A percentile compares a stretch with the other conserved stretches of the same genome.
These are phyloP conservation scores for Caenorhabditis imperialis DNA, from an alignment of 2,888 invertebrate species.

Conservation along the genomic window DNA sequence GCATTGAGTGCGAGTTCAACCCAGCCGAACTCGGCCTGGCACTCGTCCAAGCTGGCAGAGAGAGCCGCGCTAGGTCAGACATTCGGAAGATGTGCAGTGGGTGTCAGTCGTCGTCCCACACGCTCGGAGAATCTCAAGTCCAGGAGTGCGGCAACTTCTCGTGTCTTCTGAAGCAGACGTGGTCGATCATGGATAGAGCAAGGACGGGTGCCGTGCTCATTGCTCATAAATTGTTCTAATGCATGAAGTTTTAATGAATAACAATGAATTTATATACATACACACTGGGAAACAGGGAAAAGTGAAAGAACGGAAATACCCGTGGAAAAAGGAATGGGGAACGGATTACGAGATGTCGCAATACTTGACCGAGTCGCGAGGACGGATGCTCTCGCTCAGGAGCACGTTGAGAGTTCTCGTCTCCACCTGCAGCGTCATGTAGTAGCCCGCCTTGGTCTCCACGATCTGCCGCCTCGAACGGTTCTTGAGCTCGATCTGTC, in stretches of 20 bases:
- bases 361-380: constrained; percentile 69
- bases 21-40: constrained; percentile 28
- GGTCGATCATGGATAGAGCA: constrained; percentile 28
- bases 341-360: constrained; percentile 68
- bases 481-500: constrained; percentile 55
- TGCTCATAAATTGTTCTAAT: constrained; percentile 20
- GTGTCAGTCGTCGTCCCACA: constrained; percentile 29
- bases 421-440: constrained; percentile 70
- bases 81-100: constrained; percentile 28
- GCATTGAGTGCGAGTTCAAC: constrained; percentile 34
- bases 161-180: constrained; percentile 44
- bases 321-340: neutral
- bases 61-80: constrained; percentile 19
- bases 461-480: constrained; percentile 58
- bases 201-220: constrained; percentile 4
- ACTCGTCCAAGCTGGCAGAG: constrained; percentile 25
- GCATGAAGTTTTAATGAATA: neutral
- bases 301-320: neutral
- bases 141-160: constrained; percentile 44
- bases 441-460: constrained; percentile 67
- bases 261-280: constrained; percentile 38
- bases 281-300: constrained; percentile 14
- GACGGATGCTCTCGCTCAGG: constrained; percentile 72
- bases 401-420: constrained; percentile 73
- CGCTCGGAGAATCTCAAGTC: constrained; percentile 18